These are phyloP conservation scores for Emys orbicularis DNA, from an alignment of 2,797 vertebrate genomes.

Conservation along the genomic window DNA sequence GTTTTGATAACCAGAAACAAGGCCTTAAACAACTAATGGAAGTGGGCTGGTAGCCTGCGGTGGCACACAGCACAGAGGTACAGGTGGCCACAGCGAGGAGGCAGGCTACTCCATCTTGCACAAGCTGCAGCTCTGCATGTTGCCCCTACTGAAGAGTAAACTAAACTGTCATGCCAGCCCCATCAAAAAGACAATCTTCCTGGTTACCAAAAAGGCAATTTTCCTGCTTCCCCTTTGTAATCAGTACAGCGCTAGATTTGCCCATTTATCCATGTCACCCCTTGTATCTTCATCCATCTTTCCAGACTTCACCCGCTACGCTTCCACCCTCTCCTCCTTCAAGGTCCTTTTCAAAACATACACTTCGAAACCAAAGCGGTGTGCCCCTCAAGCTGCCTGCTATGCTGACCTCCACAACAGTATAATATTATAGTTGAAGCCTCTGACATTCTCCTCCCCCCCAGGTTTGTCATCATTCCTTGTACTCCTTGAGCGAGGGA, in stretches of 20 bases:
- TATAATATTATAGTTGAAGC: neutral
- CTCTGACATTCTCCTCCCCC: neutral
- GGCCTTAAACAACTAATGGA: neutral
- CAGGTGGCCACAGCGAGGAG: neutral
- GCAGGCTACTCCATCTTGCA: rapidly evolving
- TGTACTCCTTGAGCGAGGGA: neutral
- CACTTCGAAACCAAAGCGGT: neutral
- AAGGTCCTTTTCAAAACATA: neutral
- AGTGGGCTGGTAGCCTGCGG: neutral
- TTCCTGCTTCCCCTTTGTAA: neutral
- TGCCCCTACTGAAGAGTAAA: neutral
- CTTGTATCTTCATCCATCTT: neutral
- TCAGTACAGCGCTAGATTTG: neutral
- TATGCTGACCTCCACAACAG: neutral
- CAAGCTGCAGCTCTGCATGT: rapidly evolving
- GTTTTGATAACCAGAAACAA: neutral
- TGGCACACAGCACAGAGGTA: neutral
- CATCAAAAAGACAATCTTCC: neutral
- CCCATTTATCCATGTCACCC: neutral
- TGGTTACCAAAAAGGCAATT: neutral
- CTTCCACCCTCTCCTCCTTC: neutral
- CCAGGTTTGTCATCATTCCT: rapidly evolving
- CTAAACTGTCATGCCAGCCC: neutral
- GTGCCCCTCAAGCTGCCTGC: neutral
- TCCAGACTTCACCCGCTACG: neutral